Conservation (phyloP, 1,140 invertebrate species). For the Heliconius himera region DNA sequence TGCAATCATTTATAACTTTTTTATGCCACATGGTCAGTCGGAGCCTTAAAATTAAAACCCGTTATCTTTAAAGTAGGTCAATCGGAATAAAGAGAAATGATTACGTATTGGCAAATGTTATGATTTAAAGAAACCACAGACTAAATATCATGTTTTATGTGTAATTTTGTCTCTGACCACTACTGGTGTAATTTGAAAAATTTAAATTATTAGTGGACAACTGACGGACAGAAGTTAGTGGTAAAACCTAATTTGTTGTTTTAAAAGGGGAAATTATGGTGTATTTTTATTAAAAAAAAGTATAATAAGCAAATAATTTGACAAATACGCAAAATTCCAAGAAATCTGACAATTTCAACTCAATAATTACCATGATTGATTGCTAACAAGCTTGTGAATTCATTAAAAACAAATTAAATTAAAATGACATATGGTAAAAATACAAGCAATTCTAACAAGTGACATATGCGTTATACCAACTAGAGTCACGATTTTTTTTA, state of each 20-base stretch:
- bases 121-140: constrained; percentile 22
- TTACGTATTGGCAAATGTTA: constrained; percentile 10
- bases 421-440: constrained; percentile 7
- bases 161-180: constrained; percentile 23
- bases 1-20: constrained; percentile 2
- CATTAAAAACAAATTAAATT: constrained; percentile 13
- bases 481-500: constrained; percentile 5
- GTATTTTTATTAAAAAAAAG: neutral
- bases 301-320: neutral
- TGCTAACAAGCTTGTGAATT: neutral
- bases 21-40: neutral
- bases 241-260: neutral
- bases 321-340: neutral
- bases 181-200: constrained; percentile 5
- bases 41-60: constrained; percentile 7
- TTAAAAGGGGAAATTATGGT: neutral
- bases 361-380: neutral
- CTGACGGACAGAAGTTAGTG: constrained; percentile 13
- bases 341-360: neutral
- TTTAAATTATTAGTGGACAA: constrained; percentile 10
- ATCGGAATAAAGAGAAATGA: constrained; percentile 12
- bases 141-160: constrained; percentile 29
- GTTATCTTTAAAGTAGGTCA: constrained; percentile 11
- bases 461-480: constrained; percentile 4
- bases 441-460: constrained; percentile 10